phyloP scores from a whole-genome alignment of 2,888 invertebrate genomes.

The Venusia cambrica region DNA sequence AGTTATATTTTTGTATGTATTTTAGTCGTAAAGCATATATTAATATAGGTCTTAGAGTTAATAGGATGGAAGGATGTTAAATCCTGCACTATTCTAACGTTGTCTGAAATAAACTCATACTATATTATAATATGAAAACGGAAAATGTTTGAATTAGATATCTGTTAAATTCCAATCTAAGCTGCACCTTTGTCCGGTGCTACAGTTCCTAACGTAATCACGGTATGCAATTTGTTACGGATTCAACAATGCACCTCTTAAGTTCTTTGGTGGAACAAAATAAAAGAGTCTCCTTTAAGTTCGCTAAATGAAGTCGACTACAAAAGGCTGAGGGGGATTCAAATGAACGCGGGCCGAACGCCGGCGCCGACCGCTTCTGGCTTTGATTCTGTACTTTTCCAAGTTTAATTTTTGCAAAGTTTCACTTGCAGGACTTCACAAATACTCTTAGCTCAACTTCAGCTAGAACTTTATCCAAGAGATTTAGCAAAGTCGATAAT shows the following conservation, averaged over 20 bases:
- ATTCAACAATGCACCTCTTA: slow-evolving; percentile 79
- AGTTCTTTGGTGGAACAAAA: slow-evolving; percentile 65
- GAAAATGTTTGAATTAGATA: slow-evolving; percentile 43
- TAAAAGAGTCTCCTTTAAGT: slow-evolving; percentile 72
- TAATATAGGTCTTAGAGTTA: no score
- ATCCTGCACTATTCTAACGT: no score
- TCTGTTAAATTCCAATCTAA: slow-evolving; percentile 63
- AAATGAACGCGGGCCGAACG: slow-evolving; percentile 63
- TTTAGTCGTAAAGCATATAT: no score
- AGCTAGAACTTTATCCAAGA: slow-evolving; percentile 43
- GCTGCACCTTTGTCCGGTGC: slow-evolving; percentile 46
- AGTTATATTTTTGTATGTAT: no score
- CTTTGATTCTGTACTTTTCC: slow-evolving; percentile 70
- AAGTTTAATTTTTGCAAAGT: slow-evolving; percentile 75
- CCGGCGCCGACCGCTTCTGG: slow-evolving; percentile 56
- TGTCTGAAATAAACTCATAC: no score
- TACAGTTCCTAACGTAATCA: slow-evolving; percentile 68
- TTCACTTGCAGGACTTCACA: slow-evolving; percentile 61
- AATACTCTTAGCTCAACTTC: slow-evolving; percentile 52
- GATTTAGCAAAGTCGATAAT: slow-evolving; percentile 37
- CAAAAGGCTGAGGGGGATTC: slow-evolving; percentile 73
- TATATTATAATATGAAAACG: no score
- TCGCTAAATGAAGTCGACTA: slow-evolving; percentile 78
- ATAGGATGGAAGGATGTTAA: no score
- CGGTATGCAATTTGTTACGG: slow-evolving; percentile 75